A percentile compares a stretch with the other conserved stretches of the same genome.
Conservation (phyloP, 2,113 vertebrate genomes). For the Podarcis muralis region DNA sequence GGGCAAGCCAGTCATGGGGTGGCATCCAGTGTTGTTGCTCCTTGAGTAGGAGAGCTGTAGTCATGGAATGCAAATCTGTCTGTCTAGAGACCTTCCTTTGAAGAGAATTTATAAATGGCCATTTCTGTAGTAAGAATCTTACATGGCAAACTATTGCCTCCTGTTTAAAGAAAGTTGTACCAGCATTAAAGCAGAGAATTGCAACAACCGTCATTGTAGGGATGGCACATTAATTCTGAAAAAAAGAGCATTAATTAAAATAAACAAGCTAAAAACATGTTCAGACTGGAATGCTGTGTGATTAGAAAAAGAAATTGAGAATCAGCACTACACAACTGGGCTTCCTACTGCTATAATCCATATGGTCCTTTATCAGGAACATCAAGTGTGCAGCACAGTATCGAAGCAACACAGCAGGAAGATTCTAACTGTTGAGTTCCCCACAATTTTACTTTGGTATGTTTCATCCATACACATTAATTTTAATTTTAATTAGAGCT, state of each 20-base stretch:
- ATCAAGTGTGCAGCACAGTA: constrained; percentile 47
- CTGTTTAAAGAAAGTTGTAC: not conserved
- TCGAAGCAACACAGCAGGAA: constrained; percentile 7
- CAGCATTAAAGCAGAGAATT: not conserved
- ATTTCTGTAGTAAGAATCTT: not conserved
- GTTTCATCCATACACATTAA: constrained; percentile 45
- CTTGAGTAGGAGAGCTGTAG: too few species aligned
- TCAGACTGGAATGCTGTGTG: not conserved
- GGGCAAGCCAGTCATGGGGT: too few species aligned
- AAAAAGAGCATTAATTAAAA: not conserved
- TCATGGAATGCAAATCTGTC: too few species aligned
- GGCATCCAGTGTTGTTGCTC: too few species aligned
- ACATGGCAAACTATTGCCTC: not conserved
- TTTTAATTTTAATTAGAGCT: constrained; percentile 63
- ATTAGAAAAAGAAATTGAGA: not conserved
- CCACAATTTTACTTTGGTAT: constrained; percentile 13
- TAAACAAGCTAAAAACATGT: constrained; percentile 5
- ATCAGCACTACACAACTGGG: constrained; percentile 4
- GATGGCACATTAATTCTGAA: not conserved
- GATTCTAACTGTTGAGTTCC: constrained; percentile 34
- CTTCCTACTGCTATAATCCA: constrained; percentile 21
- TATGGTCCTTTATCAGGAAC: constrained; percentile 47
- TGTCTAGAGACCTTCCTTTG: too few species aligned
- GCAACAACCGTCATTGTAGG: not conserved
- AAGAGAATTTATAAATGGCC: not conserved